These are phyloP conservation scores for Aphodius sticticus DNA, from an alignment of 2,888 invertebrate genomes.

Conservation along the genomic window DNA sequence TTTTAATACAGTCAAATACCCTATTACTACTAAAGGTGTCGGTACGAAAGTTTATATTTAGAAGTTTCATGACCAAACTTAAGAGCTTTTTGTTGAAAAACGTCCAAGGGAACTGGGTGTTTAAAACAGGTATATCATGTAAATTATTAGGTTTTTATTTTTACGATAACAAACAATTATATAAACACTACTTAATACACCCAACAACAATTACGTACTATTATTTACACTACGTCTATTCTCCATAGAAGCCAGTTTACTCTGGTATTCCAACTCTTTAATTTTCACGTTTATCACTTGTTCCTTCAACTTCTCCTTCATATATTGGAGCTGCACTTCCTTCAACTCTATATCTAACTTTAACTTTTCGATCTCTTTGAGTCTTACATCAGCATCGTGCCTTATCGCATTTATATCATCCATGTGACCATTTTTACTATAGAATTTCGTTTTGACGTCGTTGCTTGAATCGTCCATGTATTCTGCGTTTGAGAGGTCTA, in stretches of 20 bases:
- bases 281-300: conserved; percentile 30
- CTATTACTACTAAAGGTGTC: no score
- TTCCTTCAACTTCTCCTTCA: conserved; percentile 28
- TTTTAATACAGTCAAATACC: no score
- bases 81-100: no score
- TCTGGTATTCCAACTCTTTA: conserved; percentile 30
- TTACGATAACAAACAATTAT: no score
- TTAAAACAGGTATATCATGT: no score
- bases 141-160: no score
- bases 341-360: conserved; percentile 32
- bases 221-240: conserved; percentile 12
- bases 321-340: conserved; percentile 28
- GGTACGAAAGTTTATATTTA: no score
- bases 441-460: background rate
- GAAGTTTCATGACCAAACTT: no score
- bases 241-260: conserved; percentile 10
- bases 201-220: background rate
- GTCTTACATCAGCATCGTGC: conserved; percentile 15
- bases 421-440: background rate
- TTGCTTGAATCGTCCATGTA: background rate
- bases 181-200: no score
- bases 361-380: conserved; percentile 31
- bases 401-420: background rate
- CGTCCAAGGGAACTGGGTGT: no score
- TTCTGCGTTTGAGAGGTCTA: background rate